Evolutionary conservation across 1,140 invertebrate species (phyloP), one percentile per base, ranked within the genome.

Genomic region (Tetramorium parvispinum): DNA sequence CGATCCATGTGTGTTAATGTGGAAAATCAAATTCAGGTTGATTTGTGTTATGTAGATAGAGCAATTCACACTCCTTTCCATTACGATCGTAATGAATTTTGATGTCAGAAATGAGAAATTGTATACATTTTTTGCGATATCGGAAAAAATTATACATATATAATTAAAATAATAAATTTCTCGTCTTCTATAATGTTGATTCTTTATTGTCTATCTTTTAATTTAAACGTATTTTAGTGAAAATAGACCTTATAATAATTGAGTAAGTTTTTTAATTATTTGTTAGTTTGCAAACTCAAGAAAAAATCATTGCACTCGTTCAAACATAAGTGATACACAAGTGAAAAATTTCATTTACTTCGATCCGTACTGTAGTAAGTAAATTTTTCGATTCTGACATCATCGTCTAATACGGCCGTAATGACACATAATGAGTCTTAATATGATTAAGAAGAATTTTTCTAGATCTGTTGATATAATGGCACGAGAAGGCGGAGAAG

Each of bases 1-100:
- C 7, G 96, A 97, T 91, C 93, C 93, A 8, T 94, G 94, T 65
- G 94, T 97, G 13, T 94, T 96, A 53, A 96, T 96, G 95, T 97
- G 97, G 97, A 93, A 95, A 86, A 95, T 97, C 51, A 96, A 97
- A 89, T 89, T 94, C 68, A 94, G 90, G 96, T 97, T 95, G 27
- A 21, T 73, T 92, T 87, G 32, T 18, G 4, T 49, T 24, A 32
- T 32, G 6, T 51, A 51, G 5, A 18, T 51, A 51, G 5, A 40
- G 7, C 4, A 32, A 2, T 32, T 32, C 4, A 8, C 3, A 37
- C 24, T 32, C 2, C 1, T 11, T 37, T 37, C 55, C 4, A 43
- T 21, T 68, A 10, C 24, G 1, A 57, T 4, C 2, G 40, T 24
- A 2, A 18, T 61, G 18, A 77, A 77, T 61, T 59, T 57, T 49